A percentile compares a stretch with the other conserved stretches of the same genome.
Evolutionary conservation across 2,888 invertebrate species (phyloP).

Genomic region (Dryomyza anilis): DNA sequence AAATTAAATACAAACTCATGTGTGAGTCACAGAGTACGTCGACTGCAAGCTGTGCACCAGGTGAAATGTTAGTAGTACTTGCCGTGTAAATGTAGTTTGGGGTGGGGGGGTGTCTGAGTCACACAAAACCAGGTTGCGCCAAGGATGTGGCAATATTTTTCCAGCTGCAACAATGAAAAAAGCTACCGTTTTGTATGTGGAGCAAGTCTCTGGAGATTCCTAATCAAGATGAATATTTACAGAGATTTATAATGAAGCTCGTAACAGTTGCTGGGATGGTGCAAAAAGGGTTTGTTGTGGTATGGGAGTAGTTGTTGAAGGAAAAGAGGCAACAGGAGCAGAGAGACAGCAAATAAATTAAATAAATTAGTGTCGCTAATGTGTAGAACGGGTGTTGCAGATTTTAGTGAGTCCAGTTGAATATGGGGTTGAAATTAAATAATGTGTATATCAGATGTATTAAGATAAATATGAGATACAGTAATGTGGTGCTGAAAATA

Average conservation of each 20-base stretch:
- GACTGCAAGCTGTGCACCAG: no score
- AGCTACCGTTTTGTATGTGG: not conserved
- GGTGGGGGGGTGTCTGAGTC: not conserved
- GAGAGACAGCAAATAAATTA: conserved; percentile 28
- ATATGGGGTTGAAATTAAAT: no score
- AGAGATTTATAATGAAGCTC: not conserved
- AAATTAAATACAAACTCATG: conserved; percentile 33
- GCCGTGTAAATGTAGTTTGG: not conserved
- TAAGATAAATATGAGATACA: no score
- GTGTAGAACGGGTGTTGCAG: conserved; percentile 36
- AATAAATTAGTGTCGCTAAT: conserved; percentile 37
- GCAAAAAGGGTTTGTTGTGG: not conserved
- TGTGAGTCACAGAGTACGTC: conserved; percentile 34
- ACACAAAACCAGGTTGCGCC: not conserved
- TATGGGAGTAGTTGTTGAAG: not conserved
- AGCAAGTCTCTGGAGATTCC: conserved; percentile 6
- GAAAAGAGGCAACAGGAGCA: not conserved
- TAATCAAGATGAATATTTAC: conserved; percentile 20
- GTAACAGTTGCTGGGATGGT: not conserved
- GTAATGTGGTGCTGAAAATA: no score
- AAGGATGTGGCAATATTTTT: not conserved
- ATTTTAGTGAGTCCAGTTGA: no score
- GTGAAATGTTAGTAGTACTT: not conserved
- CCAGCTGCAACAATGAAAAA: not conserved
- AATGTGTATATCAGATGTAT: no score